Evolutionary conservation across 2,888 invertebrate species (phyloP).

Genomic region (Chesias legatella): DNA sequence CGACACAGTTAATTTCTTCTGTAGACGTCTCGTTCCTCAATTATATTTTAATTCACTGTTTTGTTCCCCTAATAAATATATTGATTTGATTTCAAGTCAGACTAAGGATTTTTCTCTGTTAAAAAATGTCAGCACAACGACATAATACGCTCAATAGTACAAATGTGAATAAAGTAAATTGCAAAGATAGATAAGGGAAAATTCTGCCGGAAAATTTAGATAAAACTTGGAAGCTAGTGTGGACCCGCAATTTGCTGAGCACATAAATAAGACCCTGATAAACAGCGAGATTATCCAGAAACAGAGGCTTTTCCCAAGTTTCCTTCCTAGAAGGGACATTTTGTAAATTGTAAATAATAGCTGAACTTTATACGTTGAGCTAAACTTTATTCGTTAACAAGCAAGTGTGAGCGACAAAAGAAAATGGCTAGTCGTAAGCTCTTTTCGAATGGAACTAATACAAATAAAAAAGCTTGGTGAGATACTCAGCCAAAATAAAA

Average conservation of each 20-base stretch:
- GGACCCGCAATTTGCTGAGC: conserved; percentile 31
- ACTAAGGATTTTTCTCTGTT: no score
- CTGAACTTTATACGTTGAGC: conserved; percentile 17
- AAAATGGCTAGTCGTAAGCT: no score
- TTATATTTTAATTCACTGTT: no score
- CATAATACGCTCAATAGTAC: no score
- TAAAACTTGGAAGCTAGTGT: conserved; percentile 16
- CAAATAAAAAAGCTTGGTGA: no score
- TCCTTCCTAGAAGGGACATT: conserved; percentile 21
- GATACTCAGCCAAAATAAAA: no score
- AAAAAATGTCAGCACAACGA: no score
- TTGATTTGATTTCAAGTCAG: no score
- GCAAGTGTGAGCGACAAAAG: neutral
- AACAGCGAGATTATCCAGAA: conserved; percentile 38
- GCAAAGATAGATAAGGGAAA: neutral
- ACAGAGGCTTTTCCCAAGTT: conserved; percentile 31
- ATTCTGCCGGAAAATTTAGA: conserved; percentile 4
- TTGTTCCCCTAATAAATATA: no score
- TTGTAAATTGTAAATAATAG: conserved; percentile 26
- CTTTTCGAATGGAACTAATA: no score
- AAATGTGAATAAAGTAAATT: neutral
- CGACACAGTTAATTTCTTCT: no score
- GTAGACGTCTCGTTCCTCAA: no score
- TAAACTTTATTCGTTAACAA: neutral
- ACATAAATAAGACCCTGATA: conserved; percentile 37